A percentile compares a stretch with the other conserved stretches of the same genome.
These are phyloP conservation scores for Lasioglossum morio DNA, from an alignment of 2,888 invertebrate species.

Conservation along the genomic window DNA sequence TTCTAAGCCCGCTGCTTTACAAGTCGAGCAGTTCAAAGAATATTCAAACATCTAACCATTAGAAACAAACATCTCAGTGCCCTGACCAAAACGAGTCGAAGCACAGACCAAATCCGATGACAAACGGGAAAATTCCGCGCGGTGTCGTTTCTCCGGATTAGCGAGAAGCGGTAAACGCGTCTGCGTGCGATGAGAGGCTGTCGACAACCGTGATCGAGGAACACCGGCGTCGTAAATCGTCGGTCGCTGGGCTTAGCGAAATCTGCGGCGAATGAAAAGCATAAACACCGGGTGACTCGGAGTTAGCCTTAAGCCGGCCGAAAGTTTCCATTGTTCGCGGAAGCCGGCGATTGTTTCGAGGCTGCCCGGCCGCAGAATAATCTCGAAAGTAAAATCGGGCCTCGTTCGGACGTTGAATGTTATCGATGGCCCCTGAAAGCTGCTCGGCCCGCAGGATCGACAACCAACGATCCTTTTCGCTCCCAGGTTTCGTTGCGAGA, in stretches of 20 bases:
- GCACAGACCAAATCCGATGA: no score
- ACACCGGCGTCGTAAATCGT: background rate
- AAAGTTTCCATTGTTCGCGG: background rate
- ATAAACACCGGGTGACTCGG: slow-evolving; percentile 18
- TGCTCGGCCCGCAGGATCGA: slow-evolving; percentile 14
- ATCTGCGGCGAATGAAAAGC: background rate
- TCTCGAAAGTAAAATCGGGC: background rate
- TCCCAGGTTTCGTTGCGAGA: slow-evolving; percentile 13
- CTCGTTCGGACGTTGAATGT: background rate
- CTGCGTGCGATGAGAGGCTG: background rate
- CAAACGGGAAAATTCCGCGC: background rate
- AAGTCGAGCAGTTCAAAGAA: no score
- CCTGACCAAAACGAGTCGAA: background rate
- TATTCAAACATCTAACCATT: background rate
- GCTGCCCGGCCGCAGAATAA: background rate
- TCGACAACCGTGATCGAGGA: background rate
- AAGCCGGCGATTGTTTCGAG: slow-evolving; percentile 6
- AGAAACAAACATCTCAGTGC: background rate
- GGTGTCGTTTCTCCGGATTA: background rate
- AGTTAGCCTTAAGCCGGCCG: background rate
- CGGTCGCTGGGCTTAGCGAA: background rate
- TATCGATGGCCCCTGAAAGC: background rate
- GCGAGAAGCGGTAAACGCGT: background rate
- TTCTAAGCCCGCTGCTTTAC: no score
- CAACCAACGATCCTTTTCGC: background rate